Evolutionary conservation across 1,140 invertebrate species (phyloP), one percentile per base, ranked within the genome.

Genomic region (Galleria mellonella): DNA sequence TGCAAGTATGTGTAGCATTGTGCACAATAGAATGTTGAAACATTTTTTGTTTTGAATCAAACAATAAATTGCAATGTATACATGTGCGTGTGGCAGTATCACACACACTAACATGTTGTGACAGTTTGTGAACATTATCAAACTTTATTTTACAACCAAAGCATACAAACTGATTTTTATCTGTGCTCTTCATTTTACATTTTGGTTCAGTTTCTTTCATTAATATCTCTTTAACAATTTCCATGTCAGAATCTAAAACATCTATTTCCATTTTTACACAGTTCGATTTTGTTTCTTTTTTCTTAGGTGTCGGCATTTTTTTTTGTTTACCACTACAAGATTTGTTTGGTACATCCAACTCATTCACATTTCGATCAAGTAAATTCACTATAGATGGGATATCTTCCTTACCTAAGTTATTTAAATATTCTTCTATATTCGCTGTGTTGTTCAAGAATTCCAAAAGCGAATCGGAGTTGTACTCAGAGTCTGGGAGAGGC

Each of bases 371-470:
- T 47, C 57, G 69, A 23, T 85, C 78, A 12, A 85, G 41, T 68
- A 85, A 72, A 32, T 72, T 78, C 0, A 82, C 82, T 43, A 84
- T 74, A 15, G 69, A 74, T 1, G 82, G 82, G 46, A 85, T 83
- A 32, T 85, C 82, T 54, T 83, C 82, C 42, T 81, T 83, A 5
- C 82, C 82, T 40, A 85, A 64, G 32, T 75, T 83, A 32, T 78
- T 79, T 30, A 85, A 50, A 60, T 85, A 85, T 43, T 83, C 82
- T 17, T 85, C 82, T 6, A 85, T 85, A 42, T 85, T 83, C 36
- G 62, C 77, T 15, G 78, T 85, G 15, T 82, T 85, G 47, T 85
- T 85, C 13, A 85, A 39, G 54, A 85, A 85, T 38, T 85, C 82
- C 46, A 85, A 31, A 5, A 85, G 59, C 10, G 82, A 85, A 49